These are phyloP conservation scores for Sus scrofa DNA, from an alignment of 2,113 vertebrate species.

Conservation along the genomic window T2T-Sscrofa CM000817.6:58181001-58181500, in stretches of 20 bases:
- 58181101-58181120: background rate
- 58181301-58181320: background rate
- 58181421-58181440: background rate
- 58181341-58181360: background rate
- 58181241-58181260: background rate
- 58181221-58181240: background rate
- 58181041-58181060: accelerated
- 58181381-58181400: background rate
- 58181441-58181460: background rate
- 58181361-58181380: accelerated
- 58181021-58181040: background rate
- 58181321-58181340: background rate
- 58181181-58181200: constrained; percentile 52
- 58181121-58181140: constrained; percentile 34
- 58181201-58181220: background rate
- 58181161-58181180: constrained; percentile 51
- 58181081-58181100: background rate
- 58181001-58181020: background rate
- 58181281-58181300: background rate
- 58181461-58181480: background rate
- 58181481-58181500: background rate
- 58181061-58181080: background rate
- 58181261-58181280: background rate
- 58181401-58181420: background rate
- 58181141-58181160: constrained; percentile 74